Evolutionary conservation across 2,113 vertebrate species (phyloP), one percentile per base, ranked within the genome.

Genomic region (Prinia subflava): DNA sequence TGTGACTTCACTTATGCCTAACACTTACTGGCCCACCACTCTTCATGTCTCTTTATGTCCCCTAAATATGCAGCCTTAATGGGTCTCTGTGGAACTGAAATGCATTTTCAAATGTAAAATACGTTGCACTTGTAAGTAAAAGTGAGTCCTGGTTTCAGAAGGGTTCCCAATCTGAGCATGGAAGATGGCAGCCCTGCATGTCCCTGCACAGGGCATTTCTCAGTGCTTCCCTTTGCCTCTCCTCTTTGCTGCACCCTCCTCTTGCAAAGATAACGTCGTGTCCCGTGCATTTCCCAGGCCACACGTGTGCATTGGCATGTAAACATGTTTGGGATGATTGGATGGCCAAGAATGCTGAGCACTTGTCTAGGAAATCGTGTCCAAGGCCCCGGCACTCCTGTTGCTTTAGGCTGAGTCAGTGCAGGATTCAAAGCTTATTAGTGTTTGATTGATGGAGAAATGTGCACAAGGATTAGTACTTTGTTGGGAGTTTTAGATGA

Each of bases 401-500:
- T 57, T 60, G 25, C 57, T 77, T 77, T 55, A 59, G 39, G 6
- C 30, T 46, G 55, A 86, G 63, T 52, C 71, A 65, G 55, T 47
- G 22, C 73, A 78, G 78, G 80, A 65, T 62, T 85, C 46, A 50
- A 39, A 57, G 47, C 37, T 85, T 62, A 20, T 13, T 88, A 39
- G 53, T 80, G 22, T 21, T n/a, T 73, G 67, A 85, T n/a, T 60
- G 75, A 57, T 62, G 59, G 59, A 89, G 71, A 83, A 90, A 62
- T 22, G 35, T 24, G 30, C 44, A 15, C 33, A 22, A 39, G 42
- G 23, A 65, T 10, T 19, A 59, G 13, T 4, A 41, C 39, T 73
- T 67, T 2, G 23, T n/a, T 33, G 47, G 39, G 33, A 17, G 69
- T 76, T 90, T 57, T 30, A 22, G 33, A 33, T 42, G 7, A n/a